Conservation (phyloP, 2,113 vertebrate species). For the Antechinus flavipes region DNA sequence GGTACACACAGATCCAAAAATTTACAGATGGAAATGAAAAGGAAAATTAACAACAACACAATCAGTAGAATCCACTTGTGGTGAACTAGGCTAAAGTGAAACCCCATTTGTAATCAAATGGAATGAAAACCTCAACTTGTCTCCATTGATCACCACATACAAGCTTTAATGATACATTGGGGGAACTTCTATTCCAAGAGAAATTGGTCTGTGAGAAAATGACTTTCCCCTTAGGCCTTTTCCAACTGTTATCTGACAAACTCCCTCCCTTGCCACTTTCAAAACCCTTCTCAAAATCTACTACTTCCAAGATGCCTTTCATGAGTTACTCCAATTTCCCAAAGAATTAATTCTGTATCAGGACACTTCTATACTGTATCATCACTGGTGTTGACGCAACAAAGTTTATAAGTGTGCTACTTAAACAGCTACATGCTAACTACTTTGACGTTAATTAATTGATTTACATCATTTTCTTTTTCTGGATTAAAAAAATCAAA, state of each 20-base stretch:
- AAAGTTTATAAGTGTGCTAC: not conserved
- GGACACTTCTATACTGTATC: not conserved
- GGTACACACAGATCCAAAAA: not conserved
- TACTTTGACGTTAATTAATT: slow-evolving; percentile 42
- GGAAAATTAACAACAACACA: not conserved
- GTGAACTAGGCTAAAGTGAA: not conserved
- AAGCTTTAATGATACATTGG: not conserved
- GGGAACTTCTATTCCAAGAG: not conserved
- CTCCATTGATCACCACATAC: not conserved
- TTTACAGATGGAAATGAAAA: not conserved
- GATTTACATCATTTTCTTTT: slow-evolving; percentile 29
- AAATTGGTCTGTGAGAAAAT: slow-evolving; percentile 36
- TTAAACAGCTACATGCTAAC: not conserved
- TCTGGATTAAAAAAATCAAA: slow-evolving; percentile 30
- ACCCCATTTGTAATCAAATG: slow-evolving; percentile 8
- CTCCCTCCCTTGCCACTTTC: not conserved
- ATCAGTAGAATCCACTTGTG: not conserved
- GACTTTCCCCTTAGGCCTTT: slow-evolving; percentile 4
- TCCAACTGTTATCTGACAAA: slow-evolving; percentile 35
- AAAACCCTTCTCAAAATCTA: slow-evolving; percentile 28
- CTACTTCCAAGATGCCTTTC: not conserved
- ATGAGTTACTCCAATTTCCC: not conserved
- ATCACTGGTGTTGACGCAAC: slow-evolving; percentile 11
- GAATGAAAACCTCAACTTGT: not conserved
- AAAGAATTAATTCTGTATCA: not conserved